Base-by-base conservation (phyloP, 2,888 invertebrate species). In the Micropterix aruncella region DNA sequence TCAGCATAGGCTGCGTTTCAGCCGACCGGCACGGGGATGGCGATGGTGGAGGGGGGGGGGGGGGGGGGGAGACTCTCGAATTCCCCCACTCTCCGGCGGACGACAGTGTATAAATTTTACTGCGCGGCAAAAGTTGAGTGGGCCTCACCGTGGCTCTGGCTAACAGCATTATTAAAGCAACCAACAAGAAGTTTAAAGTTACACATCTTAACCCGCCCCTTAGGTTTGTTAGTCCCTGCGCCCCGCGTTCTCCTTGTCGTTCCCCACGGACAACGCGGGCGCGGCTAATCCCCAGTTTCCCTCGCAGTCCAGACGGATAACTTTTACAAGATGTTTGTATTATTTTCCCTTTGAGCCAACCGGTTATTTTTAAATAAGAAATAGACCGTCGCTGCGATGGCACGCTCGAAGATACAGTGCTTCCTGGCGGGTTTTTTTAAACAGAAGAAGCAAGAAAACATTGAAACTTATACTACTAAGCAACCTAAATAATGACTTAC, bases 141-240 rank as follows among this genome's bases (percentile, higher is more conserved):
- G 27, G 7, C 27, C 27, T 27, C 27, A 50, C 48, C 48, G 44
- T 45, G 42, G 27, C 46, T 44, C 46, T 42, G 44, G 47, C 50
- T 50, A 50, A 50, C 50, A 50, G 49, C 50, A 50, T 50, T 50
- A 50, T 50, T 50, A 50, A 50, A 50, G 47, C 48, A 49, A 50
- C 50, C 50, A 50, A 50, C 48, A 50, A 50, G 50, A 49, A 50
- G 45, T 50, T 43, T 44, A 46, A 50, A 50, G 48, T 50, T 50
- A 50, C 47, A 50, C 50, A 48, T 43, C 44, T 27, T 27, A 27
- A 27, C 27, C 27, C 40, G 39, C 14, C 41, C 41, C 38, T 14
- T 39, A 19, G 9, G 18, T 19, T 17, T 17, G 43, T 41, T 16
- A 36, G 16, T 40, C 37, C 41, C 15, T 15, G 12, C 42, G 44